These are phyloP conservation scores for Glyphotaelius pellucidus DNA, from an alignment of 2,888 invertebrate species.

Conservation along the genomic window DNA sequence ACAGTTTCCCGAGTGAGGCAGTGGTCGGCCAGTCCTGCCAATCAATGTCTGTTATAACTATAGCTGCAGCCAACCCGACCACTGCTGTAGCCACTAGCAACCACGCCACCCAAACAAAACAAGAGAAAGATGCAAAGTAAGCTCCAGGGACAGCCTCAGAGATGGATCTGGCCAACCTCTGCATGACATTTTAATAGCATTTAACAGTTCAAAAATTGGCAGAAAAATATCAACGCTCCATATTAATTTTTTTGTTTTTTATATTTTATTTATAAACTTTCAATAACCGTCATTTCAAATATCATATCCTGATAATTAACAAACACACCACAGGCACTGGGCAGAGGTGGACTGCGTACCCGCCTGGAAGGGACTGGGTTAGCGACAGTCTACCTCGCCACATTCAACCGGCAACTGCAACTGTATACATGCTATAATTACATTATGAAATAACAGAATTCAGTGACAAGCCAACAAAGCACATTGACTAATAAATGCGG, in stretches of 20 bases:
- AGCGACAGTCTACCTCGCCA: background rate
- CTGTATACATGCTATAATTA: conserved; percentile 22
- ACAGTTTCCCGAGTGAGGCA: background rate
- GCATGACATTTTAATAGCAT: conserved; percentile 45
- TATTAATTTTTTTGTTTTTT: conserved; percentile 60
- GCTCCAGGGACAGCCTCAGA: background rate
- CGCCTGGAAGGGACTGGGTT: background rate
- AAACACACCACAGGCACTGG: conserved; percentile 48
- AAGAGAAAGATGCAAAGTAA: conserved; percentile 9
- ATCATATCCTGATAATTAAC: conserved; percentile 64
- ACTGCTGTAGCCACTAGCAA: background rate
- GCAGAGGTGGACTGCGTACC: background rate
- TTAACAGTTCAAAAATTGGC: conserved; percentile 56
- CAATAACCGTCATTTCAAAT: conserved; percentile 63
- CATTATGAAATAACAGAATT: conserved; percentile 5
- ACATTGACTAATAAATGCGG: conserved; percentile 22
- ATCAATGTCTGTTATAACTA: background rate
- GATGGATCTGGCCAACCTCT: background rate
- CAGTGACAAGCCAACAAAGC: conserved; percentile 18
- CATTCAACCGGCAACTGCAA: background rate
- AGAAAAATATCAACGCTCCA: conserved; percentile 65
- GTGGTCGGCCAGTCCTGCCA: background rate
- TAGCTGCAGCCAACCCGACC: background rate
- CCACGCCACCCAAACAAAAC: background rate
- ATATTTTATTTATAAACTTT: conserved; percentile 64